phyloP scores from a whole-genome alignment of 2,797 vertebrate genomes.

The Coregonus sp. region DNA sequence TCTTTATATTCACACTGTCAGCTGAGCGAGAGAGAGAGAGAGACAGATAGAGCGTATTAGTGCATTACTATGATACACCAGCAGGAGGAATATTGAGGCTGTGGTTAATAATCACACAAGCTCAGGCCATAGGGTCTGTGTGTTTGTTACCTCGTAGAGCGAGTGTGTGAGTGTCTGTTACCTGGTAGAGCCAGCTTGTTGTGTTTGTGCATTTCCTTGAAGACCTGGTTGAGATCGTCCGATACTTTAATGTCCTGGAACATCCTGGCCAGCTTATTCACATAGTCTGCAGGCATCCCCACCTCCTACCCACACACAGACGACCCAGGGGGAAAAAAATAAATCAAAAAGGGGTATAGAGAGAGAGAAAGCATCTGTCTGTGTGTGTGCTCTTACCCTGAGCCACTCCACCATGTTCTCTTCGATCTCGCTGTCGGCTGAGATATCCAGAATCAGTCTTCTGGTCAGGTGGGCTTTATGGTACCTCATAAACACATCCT shows the following conservation, averaged over 20 bases:
- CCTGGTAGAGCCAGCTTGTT: constrained; percentile 90
- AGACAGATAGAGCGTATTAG: neutral
- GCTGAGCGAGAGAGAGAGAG: constrained; percentile 58
- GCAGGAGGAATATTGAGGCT: neutral
- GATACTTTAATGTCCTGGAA: constrained; percentile 93
- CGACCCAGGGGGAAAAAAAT: neutral
- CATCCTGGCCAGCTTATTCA: constrained; percentile 90
- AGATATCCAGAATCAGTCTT: constrained; percentile 88
- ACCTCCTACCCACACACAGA: constrained; percentile 77
- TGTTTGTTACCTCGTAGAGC: neutral
- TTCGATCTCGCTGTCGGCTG: constrained; percentile 90
- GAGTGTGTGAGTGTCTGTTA: constrained; percentile 47
- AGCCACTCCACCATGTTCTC: constrained; percentile 94
- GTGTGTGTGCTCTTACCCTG: constrained; percentile 72
- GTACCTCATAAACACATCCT: constrained; percentile 91
- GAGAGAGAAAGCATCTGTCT: neutral
- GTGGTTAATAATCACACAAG: neutral
- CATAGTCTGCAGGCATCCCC: constrained; percentile 90
- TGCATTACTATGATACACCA: neutral
- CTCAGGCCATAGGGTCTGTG: neutral
- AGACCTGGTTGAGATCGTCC: constrained; percentile 89
- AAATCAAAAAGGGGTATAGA: neutral
- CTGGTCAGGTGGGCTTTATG: constrained; percentile 90
- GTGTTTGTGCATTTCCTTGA: constrained; percentile 94
- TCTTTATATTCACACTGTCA: constrained; percentile 92